phyloP scores from a whole-genome alignment of 2,888 invertebrate genomes.

The Fissipunctia ypsillon region DNA sequence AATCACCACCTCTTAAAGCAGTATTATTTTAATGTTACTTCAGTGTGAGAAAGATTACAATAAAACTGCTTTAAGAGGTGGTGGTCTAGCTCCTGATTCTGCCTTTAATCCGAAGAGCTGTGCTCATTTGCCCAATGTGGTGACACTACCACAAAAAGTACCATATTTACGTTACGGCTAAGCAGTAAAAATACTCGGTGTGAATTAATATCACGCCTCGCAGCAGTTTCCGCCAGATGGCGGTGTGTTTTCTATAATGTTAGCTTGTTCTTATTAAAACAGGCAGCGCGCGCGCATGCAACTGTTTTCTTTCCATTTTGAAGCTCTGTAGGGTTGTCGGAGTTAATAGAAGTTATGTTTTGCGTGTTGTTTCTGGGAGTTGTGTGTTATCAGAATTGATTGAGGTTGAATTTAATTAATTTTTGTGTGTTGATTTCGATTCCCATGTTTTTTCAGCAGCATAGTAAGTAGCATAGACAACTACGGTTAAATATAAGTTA shows the following conservation, averaged over 20 bases:
- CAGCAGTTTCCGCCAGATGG: conserved; percentile 82
- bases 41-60: too few species aligned
- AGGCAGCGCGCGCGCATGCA: conserved; percentile 73
- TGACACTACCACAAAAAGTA: conserved; percentile 43
- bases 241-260: conserved; percentile 68
- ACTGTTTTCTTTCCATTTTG: conserved; percentile 84
- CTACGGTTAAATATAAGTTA: too few species aligned
- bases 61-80: too few species aligned
- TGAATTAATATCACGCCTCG: conserved; percentile 59
- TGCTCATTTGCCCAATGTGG: conserved; percentile 8
- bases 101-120: neutral
- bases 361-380: conserved; percentile 9
- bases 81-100: too few species aligned
- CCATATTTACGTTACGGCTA: conserved; percentile 40
- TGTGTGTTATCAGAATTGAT: conserved; percentile 3
- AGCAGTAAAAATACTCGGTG: conserved; percentile 50
- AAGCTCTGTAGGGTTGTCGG: conserved; percentile 71
- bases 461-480: neutral
- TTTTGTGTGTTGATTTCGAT: neutral
- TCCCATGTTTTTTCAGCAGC: neutral
- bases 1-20: too few species aligned
- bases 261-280: conserved; percentile 79
- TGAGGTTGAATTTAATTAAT: neutral
- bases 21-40: too few species aligned
- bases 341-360: conserved; percentile 16